A percentile compares a stretch with the other conserved stretches of the same genome.
Conservation (phyloP, 2,888 invertebrate genomes). For the Drosophila demipolita region DNA sequence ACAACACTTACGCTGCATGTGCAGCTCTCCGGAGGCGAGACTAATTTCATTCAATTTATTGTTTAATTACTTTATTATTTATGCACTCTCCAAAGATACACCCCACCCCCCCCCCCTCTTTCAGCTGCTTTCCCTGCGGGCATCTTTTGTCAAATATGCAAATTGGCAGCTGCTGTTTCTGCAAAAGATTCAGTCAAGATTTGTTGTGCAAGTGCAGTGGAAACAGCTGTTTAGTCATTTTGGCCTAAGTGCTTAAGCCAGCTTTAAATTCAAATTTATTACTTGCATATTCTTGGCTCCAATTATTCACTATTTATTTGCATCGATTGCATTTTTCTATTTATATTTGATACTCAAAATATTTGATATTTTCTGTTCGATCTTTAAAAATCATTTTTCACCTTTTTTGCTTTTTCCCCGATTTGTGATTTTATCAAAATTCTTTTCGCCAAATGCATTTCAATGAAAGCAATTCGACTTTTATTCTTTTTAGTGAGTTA, state of each 20-base stretch:
- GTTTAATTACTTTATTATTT: slow-evolving; percentile 79
- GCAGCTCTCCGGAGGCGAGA: slow-evolving; percentile 57
- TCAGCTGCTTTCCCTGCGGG: slow-evolving; percentile 49
- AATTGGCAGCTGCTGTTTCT: slow-evolving; percentile 49
- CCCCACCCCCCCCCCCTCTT: slow-evolving; percentile 11
- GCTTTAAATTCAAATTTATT: slow-evolving; percentile 6
- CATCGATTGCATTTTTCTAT: too few relatives aligned
- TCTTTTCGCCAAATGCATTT: not conserved
- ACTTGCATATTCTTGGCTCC: not conserved
- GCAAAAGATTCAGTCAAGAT: slow-evolving; percentile 27
- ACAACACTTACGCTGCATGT: slow-evolving; percentile 14
- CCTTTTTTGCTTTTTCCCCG: too few relatives aligned
- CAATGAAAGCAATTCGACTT: not conserved
- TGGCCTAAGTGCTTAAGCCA: slow-evolving; percentile 17
- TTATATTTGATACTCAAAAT: too few relatives aligned
- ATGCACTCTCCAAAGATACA: slow-evolving; percentile 50
- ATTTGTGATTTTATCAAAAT: not conserved
- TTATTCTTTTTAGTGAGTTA: not conserved
- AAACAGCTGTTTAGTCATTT: slow-evolving; percentile 20
- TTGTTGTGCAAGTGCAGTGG: not conserved
- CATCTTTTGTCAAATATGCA: slow-evolving; percentile 34
- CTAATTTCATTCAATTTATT: slow-evolving; percentile 79
- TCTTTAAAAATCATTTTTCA: not conserved
- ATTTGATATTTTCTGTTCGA: too few relatives aligned
- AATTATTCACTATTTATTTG: not conserved